phyloP scores from a whole-genome alignment of 2,797 vertebrate species.

The Anguilla marmorata region DNA sequence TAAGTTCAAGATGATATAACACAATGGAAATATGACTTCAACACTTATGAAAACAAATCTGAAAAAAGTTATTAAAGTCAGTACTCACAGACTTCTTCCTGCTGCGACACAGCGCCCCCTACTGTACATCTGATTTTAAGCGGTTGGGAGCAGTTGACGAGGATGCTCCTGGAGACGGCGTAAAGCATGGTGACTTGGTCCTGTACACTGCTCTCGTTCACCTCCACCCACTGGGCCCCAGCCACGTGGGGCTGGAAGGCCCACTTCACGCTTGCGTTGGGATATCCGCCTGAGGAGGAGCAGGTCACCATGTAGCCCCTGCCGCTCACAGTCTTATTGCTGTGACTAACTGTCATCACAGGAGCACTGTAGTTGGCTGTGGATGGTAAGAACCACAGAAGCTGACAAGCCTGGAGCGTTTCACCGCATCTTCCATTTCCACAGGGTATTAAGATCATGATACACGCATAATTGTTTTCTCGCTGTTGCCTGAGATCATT shows the following conservation, averaged over 20 bases:
- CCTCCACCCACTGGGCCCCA: fast-evolving
- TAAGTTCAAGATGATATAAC: background rate
- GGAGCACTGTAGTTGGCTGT: conserved; percentile 41
- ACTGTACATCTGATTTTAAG: conserved; percentile 43
- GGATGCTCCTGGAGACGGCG: conserved; percentile 31
- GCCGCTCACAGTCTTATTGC: fast-evolving
- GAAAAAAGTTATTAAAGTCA: conserved; percentile 14
- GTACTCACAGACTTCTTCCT: conserved; percentile 41
- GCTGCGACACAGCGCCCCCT: conserved; percentile 20
- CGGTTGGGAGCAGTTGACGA: background rate
- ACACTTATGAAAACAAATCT: conserved; percentile 6
- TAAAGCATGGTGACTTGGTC: conserved; percentile 7
- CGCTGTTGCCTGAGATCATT: background rate
- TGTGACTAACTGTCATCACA: background rate
- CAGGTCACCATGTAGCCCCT: conserved; percentile 31
- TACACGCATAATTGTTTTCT: background rate
- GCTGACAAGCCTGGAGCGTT: conserved; percentile 47
- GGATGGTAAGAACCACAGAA: background rate
- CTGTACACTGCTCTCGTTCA: background rate
- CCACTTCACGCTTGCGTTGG: background rate
- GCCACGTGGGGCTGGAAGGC: fast-evolving
- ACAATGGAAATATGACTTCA: background rate
- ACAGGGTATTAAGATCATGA: background rate
- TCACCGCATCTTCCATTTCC: conserved; percentile 33
- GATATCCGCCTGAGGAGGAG: conserved; percentile 41